Evolutionary conservation across 2,888 invertebrate species (phyloP), one percentile per base, ranked within the genome.

Genomic region (Punctoribates punctum): DNA sequence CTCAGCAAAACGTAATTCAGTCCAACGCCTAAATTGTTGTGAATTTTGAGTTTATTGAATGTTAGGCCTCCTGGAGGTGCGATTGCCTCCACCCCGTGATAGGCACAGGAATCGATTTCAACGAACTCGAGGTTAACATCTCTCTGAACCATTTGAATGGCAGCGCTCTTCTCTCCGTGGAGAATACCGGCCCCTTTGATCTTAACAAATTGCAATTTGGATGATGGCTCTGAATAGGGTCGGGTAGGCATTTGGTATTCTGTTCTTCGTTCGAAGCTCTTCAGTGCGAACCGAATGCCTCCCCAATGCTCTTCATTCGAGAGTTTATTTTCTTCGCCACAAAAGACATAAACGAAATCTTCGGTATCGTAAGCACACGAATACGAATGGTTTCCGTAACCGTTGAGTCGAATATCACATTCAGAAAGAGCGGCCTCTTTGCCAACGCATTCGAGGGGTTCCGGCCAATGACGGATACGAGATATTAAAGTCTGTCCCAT

Each of bases 81-180:
- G 76, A 98, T 89, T 38, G 96, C 86, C 83, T 95, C 94, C 70
- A 98, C 90, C 0, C 94, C 99, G 83, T 98, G 93, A 82, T 91
- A 91, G 29, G 95, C 95, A 79, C 92, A 91, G 80, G 90, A 88
- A 9, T 88, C 88, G 20, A 99, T 90, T 80, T 91, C 92, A 0
- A 97, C 91, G 78, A 84, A 82, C 77, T 91, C 90, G 80, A 89
- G 89, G 25, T 93, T 89, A 0, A 98, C 97, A 79, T 93, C 92
- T 82, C 93, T 91, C 81, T 91, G 90, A 42, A 97, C 90, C 34
- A 93, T 89, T 83, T 96, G 93, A 73, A 99, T 86, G 0, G 98
- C 94, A 0, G 96, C 91, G 0, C 93, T 92, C 83, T 93, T 94
- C 83, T 97, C 95, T 81, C 93, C 95, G 82, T 99, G 99, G 29